phyloP scores from a whole-genome alignment of 2,797 vertebrate species.

The Sebastes minor region DNA sequence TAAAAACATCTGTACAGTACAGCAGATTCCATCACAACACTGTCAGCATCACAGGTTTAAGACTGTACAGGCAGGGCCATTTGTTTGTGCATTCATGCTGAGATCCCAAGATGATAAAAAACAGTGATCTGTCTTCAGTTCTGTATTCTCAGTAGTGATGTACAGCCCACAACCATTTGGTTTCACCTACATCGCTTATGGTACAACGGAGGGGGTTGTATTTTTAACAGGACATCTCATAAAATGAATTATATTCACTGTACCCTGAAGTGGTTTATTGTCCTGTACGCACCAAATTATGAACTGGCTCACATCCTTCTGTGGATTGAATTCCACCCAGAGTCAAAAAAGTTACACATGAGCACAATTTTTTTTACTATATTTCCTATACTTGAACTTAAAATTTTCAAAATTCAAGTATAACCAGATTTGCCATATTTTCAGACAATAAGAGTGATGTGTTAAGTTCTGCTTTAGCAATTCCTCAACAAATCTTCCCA shows the following conservation, averaged over 20 bases:
- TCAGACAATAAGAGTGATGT: not conserved
- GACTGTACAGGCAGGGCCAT: not conserved
- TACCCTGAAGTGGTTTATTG: not conserved
- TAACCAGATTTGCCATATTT: not conserved
- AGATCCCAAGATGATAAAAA: not conserved
- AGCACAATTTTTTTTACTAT: not conserved
- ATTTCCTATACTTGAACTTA: not conserved
- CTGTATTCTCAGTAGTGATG: slow-evolving; percentile 13
- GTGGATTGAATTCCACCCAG: not conserved
- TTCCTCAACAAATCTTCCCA: not conserved
- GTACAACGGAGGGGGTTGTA: not conserved
- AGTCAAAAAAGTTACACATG: not conserved
- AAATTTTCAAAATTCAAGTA: not conserved
- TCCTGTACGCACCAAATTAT: not conserved
- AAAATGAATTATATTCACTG: not conserved
- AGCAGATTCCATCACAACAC: slow-evolving; percentile 33
- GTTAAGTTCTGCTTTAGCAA: not conserved
- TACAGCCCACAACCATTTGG: not conserved
- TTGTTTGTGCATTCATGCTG: not conserved
- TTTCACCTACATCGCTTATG: not conserved
- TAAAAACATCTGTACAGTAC: slow-evolving; percentile 29
- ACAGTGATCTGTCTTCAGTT: not conserved
- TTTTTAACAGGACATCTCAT: not conserved
- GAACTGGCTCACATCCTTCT: not conserved
- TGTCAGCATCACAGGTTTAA: slow-evolving; percentile 13